Conservation (phyloP, 2,888 invertebrate species). For the Nysson spinosus region DNA sequence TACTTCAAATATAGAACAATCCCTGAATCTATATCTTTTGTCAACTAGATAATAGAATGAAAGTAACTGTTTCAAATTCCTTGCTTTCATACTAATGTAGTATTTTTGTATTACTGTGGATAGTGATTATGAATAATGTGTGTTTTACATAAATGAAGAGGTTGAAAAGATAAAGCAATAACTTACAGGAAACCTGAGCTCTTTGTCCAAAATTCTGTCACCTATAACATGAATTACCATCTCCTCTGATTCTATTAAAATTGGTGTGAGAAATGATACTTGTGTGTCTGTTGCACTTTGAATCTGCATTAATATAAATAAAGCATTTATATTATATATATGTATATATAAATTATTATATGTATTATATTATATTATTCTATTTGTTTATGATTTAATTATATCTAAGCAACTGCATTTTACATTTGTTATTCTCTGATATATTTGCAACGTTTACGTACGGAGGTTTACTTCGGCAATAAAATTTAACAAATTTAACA, state of each 20-base stretch:
- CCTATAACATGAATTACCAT: slow-evolving; percentile 82
- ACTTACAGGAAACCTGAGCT: slow-evolving; percentile 79
- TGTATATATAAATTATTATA: background rate
- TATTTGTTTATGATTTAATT: background rate
- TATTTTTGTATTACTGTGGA: too few species aligned
- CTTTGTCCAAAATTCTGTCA: slow-evolving; percentile 77
- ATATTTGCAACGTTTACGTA: too few species aligned
- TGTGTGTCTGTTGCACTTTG: slow-evolving; percentile 79
- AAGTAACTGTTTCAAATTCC: background rate
- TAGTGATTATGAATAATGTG: background rate
- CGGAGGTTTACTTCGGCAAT: background rate
- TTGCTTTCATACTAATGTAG: too few species aligned
- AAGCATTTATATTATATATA: slow-evolving; percentile 1
- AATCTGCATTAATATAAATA: slow-evolving; percentile 67
- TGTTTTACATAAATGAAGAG: background rate
- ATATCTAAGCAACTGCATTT: background rate
- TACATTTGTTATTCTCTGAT: too few species aligned
- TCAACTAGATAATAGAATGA: too few species aligned
- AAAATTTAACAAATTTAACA: background rate
- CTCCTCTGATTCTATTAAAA: slow-evolving; percentile 80
- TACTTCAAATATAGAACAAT: slow-evolving; percentile 27
- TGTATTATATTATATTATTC: background rate
- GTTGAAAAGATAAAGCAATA: background rate
- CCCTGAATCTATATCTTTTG: slow-evolving; percentile 8
- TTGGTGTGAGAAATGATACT: slow-evolving; percentile 79